Percentiles rank a stretch among this genome's conserved stretches.
Evolutionary conservation across 2,888 invertebrate genomes (phyloP).

Genomic region (Euzophera pinguis): DNA sequence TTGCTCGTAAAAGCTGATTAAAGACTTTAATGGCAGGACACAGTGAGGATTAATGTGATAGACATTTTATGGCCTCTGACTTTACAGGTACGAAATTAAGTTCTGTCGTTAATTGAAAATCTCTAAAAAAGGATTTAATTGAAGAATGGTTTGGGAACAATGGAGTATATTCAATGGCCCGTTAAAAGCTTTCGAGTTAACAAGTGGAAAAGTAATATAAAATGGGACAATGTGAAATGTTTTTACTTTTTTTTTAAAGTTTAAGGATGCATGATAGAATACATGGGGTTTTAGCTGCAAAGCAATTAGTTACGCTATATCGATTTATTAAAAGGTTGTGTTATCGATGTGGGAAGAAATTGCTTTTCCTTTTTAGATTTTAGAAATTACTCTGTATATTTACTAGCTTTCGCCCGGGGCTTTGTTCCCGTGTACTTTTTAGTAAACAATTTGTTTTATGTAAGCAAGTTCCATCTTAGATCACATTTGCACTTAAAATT

Average conservation of each 20-base stretch:
- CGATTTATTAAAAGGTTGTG: not conserved
- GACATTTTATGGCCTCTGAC: conserved; percentile 33
- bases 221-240: not conserved
- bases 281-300: not conserved
- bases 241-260: conserved; percentile 12
- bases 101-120: not conserved
- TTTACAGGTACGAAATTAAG: not conserved
- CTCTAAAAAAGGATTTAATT: not conserved
- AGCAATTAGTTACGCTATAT: not conserved
- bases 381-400: too few species aligned
- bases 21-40: conserved; percentile 54
- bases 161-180: not conserved
- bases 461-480: too few species aligned
- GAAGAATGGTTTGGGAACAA: not conserved
- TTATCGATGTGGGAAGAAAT: too few species aligned
- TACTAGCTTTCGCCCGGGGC: too few species aligned
- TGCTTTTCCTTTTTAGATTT: too few species aligned
- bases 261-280: not conserved
- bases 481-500: too few species aligned
- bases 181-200: not conserved
- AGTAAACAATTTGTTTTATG: too few species aligned
- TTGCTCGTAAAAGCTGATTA: conserved; percentile 75
- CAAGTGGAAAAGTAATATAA: not conserved
- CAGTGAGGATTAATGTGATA: conserved; percentile 43
- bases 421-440: too few species aligned